Evolutionary conservation across 1,140 invertebrate species (phyloP), one percentile per base, ranked within the genome.

Genomic region (Drosophila repleta): DNA sequence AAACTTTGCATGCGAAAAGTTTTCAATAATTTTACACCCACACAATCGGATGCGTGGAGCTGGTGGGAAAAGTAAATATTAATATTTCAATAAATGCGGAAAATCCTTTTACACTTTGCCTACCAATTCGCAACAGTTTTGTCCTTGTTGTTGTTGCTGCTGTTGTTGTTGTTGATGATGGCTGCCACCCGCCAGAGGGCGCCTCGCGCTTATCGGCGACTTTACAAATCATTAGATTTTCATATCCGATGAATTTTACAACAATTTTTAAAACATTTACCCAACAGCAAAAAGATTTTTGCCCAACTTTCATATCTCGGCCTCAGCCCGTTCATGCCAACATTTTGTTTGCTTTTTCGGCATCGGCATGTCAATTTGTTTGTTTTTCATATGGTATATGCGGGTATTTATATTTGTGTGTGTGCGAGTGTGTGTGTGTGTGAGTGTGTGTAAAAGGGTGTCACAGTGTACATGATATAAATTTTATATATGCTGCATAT

Each of bases 181-280:
- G 21, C 20, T 48, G 46, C 21, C 49, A 46, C 39, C 24, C 60
- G 62, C 77, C 77, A 68, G 49, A 45, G 56, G 73, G 76, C 74
- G 26, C 77, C 67, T 51, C 35, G 41, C 76, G 79, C 83, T 88
- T 88, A 88, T 88, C 83, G 73, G 57, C 60, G 79, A 77, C 83
- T 88, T 88, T 88, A 88, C 83, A 88, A 88, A 88, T 88, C 83
- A 88, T 88, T 88, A 88, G 83, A 88, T 83, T 88, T 88, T 88
- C 83, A 88, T 83, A 88, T 88, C 83, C 83, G 83, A 88, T 88
- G 83, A 88, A 88, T 88, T 88, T 88, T 83, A 88, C 83, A 88
- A 79, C 83, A 83, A 83, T 79, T 88, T 83, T 73, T 61, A 73
- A 63, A 73, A 79, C 61, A 67, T 71, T 75, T 78, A 75, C 57